Base-by-base conservation (phyloP, 1,140 invertebrate genomes). In the Monochamus saltuarius region DNA sequence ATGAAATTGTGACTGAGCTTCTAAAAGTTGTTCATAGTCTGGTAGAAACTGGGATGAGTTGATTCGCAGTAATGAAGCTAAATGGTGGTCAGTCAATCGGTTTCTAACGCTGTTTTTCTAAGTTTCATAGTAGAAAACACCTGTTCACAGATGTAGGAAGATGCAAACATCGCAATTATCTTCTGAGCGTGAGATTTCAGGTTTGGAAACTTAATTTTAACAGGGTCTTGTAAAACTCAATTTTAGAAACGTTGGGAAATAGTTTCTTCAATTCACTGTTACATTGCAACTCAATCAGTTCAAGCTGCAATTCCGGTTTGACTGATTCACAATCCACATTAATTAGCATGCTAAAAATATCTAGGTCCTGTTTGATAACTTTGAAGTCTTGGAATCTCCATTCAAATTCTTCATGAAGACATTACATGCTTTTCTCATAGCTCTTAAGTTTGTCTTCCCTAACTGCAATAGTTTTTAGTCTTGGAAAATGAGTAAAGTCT, bases 51-150 rank as follows among this genome's bases (percentile, higher is more conserved):
- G 43, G 16, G 11, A 46, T 46, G 7, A 7, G n/a, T 13, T 46
- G 7, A 46, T 46, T 46, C 43, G 16, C 11, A 46, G 43, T 2
- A 46, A 19, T 46, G 43, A 17, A 46, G 16, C 16, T 46, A 7
- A n/a, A 40, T n/a, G 22, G 22, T 29, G 22, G 22, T 29, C 14
- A 4, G 22, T 50, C 10, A 16, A 34, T 50, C 22, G 7, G 22
- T 50, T 50, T 50, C 46, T 49, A 49, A 49, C 16, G 2, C 46
- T 49, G 1, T 50, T 50, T 4, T 34, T 34, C 9, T 11, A 34
- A 50, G 47, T 19, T 50, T 50, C 47, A 50, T 50, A 50, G 47
- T 50, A 49, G 46, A 49, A 49, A 49, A 50, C 47, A 50, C 47
- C 47, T 50, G 47, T 34, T 50, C 22, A 50, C 47, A 22, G 47